Evolutionary conservation across 2,797 vertebrate species (phyloP).

Genomic region (Eulemur rubriventer): DNA sequence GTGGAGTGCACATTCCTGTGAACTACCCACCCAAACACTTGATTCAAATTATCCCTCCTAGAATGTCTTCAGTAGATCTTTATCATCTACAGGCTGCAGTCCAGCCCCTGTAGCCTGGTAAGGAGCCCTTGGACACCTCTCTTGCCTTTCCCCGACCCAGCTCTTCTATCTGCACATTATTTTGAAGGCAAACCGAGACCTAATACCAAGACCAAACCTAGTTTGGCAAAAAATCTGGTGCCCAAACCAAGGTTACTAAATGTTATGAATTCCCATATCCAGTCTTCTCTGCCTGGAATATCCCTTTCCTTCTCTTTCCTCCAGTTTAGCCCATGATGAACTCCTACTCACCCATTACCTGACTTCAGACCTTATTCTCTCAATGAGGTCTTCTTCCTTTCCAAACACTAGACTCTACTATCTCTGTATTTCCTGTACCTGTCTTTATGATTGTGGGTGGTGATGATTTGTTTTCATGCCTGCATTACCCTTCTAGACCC

Average conservation of each 20-base stretch:
- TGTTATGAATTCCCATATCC: background rate
- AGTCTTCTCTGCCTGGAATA: background rate
- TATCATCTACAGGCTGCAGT: background rate
- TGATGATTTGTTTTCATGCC: background rate
- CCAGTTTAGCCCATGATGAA: background rate
- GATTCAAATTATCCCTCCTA: background rate
- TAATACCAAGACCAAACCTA: background rate
- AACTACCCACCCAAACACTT: background rate
- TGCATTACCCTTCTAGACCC: background rate
- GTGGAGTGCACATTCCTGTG: background rate
- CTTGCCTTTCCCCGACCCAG: background rate
- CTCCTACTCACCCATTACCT: background rate
- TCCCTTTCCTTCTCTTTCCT: background rate
- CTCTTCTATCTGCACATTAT: background rate
- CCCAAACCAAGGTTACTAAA: background rate
- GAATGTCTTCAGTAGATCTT: background rate
- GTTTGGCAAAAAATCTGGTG: background rate
- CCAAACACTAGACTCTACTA: background rate
- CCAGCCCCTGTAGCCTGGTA: background rate
- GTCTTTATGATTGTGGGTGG: background rate
- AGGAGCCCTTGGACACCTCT: background rate
- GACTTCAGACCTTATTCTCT: background rate
- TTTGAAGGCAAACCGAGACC: conserved; percentile 9
- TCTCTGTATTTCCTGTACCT: background rate
- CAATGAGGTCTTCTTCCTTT: background rate